Evolutionary conservation across 1,140 invertebrate species (phyloP), one percentile per base, ranked within the genome.

Genomic region (Thrips palmi): DNA sequence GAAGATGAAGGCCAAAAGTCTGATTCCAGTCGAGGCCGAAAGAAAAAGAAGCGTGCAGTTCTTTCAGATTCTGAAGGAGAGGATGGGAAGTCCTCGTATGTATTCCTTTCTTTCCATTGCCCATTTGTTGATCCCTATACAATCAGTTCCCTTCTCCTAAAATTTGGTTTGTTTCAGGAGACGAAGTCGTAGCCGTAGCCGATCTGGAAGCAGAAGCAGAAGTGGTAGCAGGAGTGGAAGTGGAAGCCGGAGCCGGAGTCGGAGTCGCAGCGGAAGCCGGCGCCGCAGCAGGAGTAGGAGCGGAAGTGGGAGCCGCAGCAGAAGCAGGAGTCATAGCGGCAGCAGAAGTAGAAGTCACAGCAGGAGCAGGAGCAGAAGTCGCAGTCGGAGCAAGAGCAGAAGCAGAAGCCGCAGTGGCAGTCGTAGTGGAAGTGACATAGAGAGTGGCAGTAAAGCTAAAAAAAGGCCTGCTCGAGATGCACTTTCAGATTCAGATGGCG

Each of bases 1-100:
- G 65, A 68, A 47, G 59, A 68, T 43, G 66, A 67, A 43, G 59
- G 59, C 15, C 50, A 47, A 2, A 34, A 41, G 17, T 48, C 47
- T 15, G 51, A 49, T 12, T n/a, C n/a, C n/a, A n/a, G n/a, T n/a
- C n/a, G n/a, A n/a, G n/a, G n/a, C n/a, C n/a, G 21, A 39, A 40
- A 41, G 31, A 46, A 34, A 38, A 37, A 22, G 19, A 40, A 34
- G 5, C 52, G 48, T 18, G 46, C 58, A 10, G 40, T 46, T 17
- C 12, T 37, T 4, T 59, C 60, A 1, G 58, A 59, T 47, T 55
- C 49, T 0, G 56, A 57, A 31, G 48, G 48, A 24, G 53, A 45
- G 12, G 28, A 32, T 4, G 38, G 32, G 27, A 7, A 6, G 18
- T 31, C 15, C 7, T 34, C 8, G 6, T 11, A 32, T 6, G 12